phyloP scores from a whole-genome alignment of 2,888 invertebrate genomes.

The Brachypalpus laphriformis region DNA sequence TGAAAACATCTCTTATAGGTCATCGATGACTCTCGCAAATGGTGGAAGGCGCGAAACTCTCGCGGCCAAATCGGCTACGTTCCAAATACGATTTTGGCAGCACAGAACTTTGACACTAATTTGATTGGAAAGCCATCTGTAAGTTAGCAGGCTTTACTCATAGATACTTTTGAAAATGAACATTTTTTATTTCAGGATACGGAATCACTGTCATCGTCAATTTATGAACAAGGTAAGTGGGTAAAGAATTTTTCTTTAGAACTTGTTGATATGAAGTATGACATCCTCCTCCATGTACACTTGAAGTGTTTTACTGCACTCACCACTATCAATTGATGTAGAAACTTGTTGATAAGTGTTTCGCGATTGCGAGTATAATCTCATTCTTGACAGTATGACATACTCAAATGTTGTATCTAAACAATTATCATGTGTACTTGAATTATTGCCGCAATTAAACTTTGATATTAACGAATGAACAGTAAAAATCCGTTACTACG shows the following conservation, averaged over 20 bases:
- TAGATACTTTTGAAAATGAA: neutral
- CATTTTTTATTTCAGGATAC: conserved; percentile 76
- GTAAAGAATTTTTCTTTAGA: neutral
- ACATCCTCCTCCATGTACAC: neutral
- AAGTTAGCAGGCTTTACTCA: neutral
- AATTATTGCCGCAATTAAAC: neutral
- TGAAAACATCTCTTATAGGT: conserved; percentile 86
- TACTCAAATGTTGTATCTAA: too few species aligned
- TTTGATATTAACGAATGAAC: neutral
- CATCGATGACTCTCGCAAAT: conserved; percentile 97
- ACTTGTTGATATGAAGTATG: neutral
- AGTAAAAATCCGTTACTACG: too few species aligned
- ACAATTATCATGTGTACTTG: neutral
- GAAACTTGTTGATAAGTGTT: conserved; percentile 1
- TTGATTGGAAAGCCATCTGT: conserved; percentile 27
- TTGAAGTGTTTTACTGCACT: conserved; percentile 4
- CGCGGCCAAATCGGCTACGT: conserved; percentile 95
- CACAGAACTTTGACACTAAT: conserved; percentile 82
- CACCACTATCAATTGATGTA: neutral
- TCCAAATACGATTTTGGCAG: conserved; percentile 96
- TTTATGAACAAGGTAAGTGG: conserved; percentile 72
- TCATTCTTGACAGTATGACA: neutral
- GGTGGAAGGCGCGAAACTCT: conserved; percentile 97
- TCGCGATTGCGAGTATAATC: neutral
- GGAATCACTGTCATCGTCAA: conserved; percentile 78